phyloP scores from a whole-genome alignment of 2,113 vertebrate genomes.

The Lamprotornis superbus region DNA sequence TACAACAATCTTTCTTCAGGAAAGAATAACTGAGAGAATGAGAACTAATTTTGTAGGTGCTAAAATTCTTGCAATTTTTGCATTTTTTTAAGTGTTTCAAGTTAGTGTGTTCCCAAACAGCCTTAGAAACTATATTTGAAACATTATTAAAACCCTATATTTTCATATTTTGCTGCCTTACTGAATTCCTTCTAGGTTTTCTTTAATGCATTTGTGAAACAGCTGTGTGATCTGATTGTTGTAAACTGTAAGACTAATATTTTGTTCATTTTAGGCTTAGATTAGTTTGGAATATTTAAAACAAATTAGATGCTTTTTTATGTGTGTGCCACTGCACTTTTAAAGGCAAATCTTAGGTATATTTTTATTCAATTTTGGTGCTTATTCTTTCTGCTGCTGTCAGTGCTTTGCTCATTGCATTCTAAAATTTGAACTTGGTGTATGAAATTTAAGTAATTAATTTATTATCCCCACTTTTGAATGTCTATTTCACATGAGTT shows the following conservation, averaged over 20 bases:
- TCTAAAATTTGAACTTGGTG: not conserved
- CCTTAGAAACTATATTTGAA: not conserved
- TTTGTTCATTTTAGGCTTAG: not conserved
- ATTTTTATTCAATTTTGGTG: not conserved
- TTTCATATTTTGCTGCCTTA: not conserved
- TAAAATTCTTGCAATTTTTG: not conserved
- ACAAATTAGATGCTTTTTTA: not conserved
- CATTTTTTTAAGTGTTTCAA: not conserved
- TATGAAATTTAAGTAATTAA: not conserved
- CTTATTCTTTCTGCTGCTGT: not conserved
- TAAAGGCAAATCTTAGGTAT: not conserved
- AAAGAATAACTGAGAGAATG: not conserved
- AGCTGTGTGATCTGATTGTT: not conserved
- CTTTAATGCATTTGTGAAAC: not conserved
- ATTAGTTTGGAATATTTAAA: not conserved
- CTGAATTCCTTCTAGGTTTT: not conserved
- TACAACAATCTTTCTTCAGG: not conserved
- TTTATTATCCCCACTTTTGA: not conserved
- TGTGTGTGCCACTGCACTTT: not conserved
- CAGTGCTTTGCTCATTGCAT: not conserved
- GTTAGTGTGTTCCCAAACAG: not conserved
- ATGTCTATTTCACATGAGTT: slow-evolving; percentile 1
- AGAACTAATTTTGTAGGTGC: not conserved
- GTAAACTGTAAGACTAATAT: not conserved
- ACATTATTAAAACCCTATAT: not conserved